These are phyloP conservation scores for Syngnathus floridae DNA, from an alignment of 2,113 vertebrate genomes.

Conservation along the genomic window DNA sequence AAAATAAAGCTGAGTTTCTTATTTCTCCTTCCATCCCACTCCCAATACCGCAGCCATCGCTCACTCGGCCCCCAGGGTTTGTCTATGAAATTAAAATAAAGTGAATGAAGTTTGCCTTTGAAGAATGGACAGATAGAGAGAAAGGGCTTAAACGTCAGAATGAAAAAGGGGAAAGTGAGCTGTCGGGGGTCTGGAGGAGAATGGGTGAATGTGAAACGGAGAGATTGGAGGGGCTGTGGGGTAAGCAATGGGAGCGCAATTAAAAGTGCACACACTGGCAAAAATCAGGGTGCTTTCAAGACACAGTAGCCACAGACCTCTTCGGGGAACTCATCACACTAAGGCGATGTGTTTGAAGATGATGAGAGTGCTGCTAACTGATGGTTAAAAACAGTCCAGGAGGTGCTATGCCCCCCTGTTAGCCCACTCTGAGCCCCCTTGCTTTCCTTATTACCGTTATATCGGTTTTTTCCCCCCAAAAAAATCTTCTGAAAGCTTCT, in stretches of 20 bases:
- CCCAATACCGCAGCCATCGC: constrained; percentile 44
- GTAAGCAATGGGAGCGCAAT: constrained; percentile 70
- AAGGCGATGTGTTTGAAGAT: constrained; percentile 64
- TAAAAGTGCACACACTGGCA: constrained; percentile 77
- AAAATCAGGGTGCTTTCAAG: constrained; percentile 70
- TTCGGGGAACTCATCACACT: constrained; percentile 69
- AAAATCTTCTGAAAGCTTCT: not conserved
- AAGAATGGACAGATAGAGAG: constrained; percentile 73
- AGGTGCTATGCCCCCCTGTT: constrained; percentile 41
- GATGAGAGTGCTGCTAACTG: constrained; percentile 50
- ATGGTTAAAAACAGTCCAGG: constrained; percentile 57
- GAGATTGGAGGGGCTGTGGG: constrained; percentile 58
- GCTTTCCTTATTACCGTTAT: constrained; percentile 2
- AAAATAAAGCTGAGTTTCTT: constrained; percentile 60
- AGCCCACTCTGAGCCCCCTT: constrained; percentile 21
- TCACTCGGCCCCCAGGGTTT: constrained; percentile 60
- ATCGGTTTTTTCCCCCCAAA: not conserved
- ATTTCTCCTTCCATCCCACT: constrained; percentile 45
- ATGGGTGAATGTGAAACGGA: constrained; percentile 35
- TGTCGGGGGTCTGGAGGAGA: constrained; percentile 39
- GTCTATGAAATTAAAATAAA: constrained; percentile 75
- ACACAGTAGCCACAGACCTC: constrained; percentile 61
- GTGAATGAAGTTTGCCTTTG: constrained; percentile 73
- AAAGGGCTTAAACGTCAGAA: constrained; percentile 57
- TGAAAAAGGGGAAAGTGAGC: constrained; percentile 46